Percentiles rank a stretch among this genome's conserved stretches.
Conservation (phyloP, 1,140 invertebrate species). For the Cyclina sinensis region DNA sequence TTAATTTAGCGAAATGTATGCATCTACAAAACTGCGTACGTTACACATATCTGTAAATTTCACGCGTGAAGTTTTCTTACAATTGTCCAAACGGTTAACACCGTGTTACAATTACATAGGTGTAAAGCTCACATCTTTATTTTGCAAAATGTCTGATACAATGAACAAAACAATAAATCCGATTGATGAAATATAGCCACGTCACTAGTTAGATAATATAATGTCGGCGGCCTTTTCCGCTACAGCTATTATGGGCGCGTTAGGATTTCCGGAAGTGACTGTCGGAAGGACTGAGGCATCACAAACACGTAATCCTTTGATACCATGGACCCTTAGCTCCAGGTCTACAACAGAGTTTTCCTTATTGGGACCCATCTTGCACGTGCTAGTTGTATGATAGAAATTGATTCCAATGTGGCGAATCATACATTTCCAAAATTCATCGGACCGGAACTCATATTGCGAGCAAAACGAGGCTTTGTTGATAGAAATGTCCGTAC, state of each 20-base stretch:
- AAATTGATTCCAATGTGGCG: slow-evolving; percentile 88
- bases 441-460: slow-evolving; percentile 73
- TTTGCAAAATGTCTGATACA: too few species aligned
- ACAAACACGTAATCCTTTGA: slow-evolving; percentile 69
- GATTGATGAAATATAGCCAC: too few species aligned
- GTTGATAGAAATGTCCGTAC: slow-evolving; percentile 44
- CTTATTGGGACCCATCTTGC: slow-evolving; percentile 96
- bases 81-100: too few species aligned
- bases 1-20: too few species aligned
- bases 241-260: slow-evolving; percentile 94
- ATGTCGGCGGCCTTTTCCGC: slow-evolving; percentile 94
- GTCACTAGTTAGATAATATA: slow-evolving; percentile 86
- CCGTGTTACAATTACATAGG: too few species aligned
- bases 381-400: slow-evolving; percentile 96
- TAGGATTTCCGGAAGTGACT: slow-evolving; percentile 90
- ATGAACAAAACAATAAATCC: too few species aligned
- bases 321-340: slow-evolving; percentile 86
- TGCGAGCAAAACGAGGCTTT: slow-evolving; percentile 40
- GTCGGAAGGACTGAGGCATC: slow-evolving; percentile 78
- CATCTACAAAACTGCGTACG: too few species aligned
- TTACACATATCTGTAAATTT: too few species aligned
- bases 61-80: too few species aligned
- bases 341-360: slow-evolving; percentile 95
- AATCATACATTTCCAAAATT: slow-evolving; percentile 83
- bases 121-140: too few species aligned